Conservation (phyloP, 37 sponge, comb jelly and placozoan genomes). For the Agelas oroides region DNA sequence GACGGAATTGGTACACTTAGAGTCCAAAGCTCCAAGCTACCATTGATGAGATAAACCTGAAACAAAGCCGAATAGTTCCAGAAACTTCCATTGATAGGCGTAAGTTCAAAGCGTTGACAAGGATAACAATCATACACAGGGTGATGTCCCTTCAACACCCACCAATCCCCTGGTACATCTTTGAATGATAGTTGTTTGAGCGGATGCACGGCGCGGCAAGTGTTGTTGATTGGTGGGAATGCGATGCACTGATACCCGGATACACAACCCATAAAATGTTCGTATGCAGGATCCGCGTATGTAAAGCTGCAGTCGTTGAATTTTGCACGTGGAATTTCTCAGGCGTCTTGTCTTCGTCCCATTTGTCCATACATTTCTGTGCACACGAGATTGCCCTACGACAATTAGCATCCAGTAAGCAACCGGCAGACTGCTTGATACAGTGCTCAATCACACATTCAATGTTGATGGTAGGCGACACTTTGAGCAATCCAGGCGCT, state of each 20-base stretch:
- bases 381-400: background rate
- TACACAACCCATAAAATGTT: background rate
- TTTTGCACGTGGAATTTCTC: slow-evolving; percentile 21
- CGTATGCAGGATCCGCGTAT: background rate
- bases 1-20: too few relatives aligned
- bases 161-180: slow-evolving; percentile 11
- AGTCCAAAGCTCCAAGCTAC: too few relatives aligned
- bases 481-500: too few relatives aligned
- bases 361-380: slow-evolving; percentile 6
- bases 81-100: too few relatives aligned
- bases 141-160: slow-evolving; percentile 9
- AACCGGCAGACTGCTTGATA: background rate
- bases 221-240: slow-evolving; percentile 13
- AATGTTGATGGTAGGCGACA: too few relatives aligned
- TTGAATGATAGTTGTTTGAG: slow-evolving; percentile 17
- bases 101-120: background rate
- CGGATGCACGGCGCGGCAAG: slow-evolving; percentile 6
- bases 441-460: too few relatives aligned
- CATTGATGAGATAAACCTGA: too few relatives aligned
- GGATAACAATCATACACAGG: slow-evolving; percentile 22
- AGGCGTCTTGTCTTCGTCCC: slow-evolving; percentile 15
- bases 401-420: background rate
- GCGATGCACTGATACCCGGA: slow-evolving; percentile 2
- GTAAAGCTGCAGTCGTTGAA: slow-evolving; percentile 1
- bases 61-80: too few relatives aligned